These are phyloP conservation scores for Lasioglossum oenotherae DNA, from an alignment of 2,888 invertebrate genomes.

Conservation along the genomic window DNA sequence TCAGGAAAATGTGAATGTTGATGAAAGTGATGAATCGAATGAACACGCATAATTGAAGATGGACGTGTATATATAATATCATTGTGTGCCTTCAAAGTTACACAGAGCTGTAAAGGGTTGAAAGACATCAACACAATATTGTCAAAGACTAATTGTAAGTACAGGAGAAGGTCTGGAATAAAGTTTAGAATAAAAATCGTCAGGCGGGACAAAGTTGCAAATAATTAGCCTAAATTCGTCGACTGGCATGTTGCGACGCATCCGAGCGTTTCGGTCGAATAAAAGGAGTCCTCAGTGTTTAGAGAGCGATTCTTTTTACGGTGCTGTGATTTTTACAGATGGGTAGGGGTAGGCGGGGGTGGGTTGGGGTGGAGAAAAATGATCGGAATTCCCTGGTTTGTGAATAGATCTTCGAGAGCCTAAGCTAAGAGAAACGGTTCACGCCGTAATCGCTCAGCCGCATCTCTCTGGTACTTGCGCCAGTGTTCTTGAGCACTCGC, in stretches of 20 bases:
- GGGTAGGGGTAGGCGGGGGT: neutral
- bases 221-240: neutral
- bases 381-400: constrained; percentile 8
- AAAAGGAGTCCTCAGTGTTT: neutral
- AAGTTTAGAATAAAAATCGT: neutral
- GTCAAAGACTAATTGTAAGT: neutral
- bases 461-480: constrained; percentile 49
- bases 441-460: constrained; percentile 51
- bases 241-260: neutral
- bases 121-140: too few relatives aligned
- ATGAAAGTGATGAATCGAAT: too few relatives aligned
- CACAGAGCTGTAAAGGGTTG: too few relatives aligned
- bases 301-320: neutral
- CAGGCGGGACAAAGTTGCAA: neutral
- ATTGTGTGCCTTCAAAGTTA: too few relatives aligned
- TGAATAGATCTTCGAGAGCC: constrained; percentile 29
- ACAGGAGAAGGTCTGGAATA: neutral
- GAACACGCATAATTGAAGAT: too few relatives aligned
- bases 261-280: neutral
- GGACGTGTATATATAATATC: too few relatives aligned
- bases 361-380: neutral
- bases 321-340: too few relatives aligned
- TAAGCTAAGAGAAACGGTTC: constrained; percentile 41
- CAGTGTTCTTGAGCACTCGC: constrained; percentile 48
- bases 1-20: too few relatives aligned